Evolutionary conservation across 35 echinoderm and acorn worm species (phyloP).

Genomic region (Lytechinus variegatus): DNA sequence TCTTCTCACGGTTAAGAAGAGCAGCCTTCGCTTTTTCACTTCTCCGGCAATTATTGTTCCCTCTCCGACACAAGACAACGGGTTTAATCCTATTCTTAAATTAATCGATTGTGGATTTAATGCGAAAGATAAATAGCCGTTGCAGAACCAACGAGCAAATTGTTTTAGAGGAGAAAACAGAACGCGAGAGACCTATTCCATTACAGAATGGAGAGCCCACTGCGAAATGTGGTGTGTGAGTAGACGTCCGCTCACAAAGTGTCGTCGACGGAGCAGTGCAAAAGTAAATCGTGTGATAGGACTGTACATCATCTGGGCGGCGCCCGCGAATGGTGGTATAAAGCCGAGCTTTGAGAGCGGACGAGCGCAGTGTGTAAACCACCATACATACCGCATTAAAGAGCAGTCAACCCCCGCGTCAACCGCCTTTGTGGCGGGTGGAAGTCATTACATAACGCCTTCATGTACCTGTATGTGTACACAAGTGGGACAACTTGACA

Average conservation of each 20-base stretch:
- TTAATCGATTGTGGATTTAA: not conserved
- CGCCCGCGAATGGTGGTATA: not conserved
- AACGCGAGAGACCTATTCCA: not conserved
- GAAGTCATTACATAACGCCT: not conserved
- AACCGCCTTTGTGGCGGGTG: too few relatives aligned
- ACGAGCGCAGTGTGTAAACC: too few relatives aligned
- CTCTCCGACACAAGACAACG: not conserved
- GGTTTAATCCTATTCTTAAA: slow-evolving; percentile 2
- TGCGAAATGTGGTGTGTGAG: not conserved
- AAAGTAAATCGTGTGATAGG: too few relatives aligned
- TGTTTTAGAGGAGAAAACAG: not conserved
- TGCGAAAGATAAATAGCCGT: not conserved
- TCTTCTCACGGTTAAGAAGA: not conserved
- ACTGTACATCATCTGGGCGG: too few relatives aligned
- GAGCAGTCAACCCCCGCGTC: too few relatives aligned
- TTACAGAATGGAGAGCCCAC: not conserved
- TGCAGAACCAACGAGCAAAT: not conserved
- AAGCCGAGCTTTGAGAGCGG: too few relatives aligned
- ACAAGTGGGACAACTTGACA: not conserved
- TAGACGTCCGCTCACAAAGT: not conserved
- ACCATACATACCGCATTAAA: too few relatives aligned
- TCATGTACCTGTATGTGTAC: not conserved
- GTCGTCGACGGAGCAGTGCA: too few relatives aligned
- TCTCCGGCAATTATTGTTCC: not conserved
- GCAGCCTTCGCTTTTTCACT: not conserved